Evolutionary conservation across 2,113 vertebrate species (phyloP).

Genomic region (Oryzias curvinotus): DNA sequence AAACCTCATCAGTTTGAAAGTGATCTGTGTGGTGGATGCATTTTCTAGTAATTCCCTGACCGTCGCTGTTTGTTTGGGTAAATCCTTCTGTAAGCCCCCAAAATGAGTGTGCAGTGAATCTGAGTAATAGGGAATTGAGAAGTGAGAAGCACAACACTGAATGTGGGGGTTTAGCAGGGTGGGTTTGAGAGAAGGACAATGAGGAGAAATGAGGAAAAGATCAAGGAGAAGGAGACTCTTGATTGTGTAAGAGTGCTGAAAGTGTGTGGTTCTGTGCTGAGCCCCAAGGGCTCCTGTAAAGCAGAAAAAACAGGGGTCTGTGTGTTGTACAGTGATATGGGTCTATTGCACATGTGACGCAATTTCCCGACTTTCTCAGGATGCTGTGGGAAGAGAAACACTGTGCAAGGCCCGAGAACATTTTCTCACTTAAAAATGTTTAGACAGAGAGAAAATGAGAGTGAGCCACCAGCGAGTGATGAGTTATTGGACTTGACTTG

Average conservation of each 20-base stretch:
- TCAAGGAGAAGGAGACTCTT: conserved; percentile 58
- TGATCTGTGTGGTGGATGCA: conserved; percentile 79
- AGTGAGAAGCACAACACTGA: conserved; percentile 42
- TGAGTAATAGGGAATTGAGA: conserved; percentile 45
- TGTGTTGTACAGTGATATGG: conserved; percentile 64
- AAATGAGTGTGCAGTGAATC: conserved; percentile 35
- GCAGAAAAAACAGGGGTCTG: conserved; percentile 74
- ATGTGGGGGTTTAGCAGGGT: conserved; percentile 32
- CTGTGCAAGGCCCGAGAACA: conserved; percentile 60
- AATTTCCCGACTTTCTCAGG: conserved; percentile 70
- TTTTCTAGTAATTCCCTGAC: conserved; percentile 79
- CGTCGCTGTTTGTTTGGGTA: conserved; percentile 59
- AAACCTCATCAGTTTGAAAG: conserved; percentile 35
- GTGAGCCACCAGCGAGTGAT: conserved; percentile 65
- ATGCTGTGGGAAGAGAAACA: conserved; percentile 69
- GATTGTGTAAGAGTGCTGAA: conserved; percentile 68
- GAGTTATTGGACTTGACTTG: conserved; percentile 68
- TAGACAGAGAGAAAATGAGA: conserved; percentile 71
- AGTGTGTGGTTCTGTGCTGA: conserved; percentile 66
- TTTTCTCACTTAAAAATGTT: conserved; percentile 70
- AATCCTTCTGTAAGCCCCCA: conserved; percentile 45
- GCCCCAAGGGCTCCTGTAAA: conserved; percentile 69
- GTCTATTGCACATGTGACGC: conserved; percentile 72
- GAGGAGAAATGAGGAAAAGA: conserved; percentile 59
- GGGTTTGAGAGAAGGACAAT: conserved; percentile 44